A percentile compares a stretch with the other conserved stretches of the same genome.
phyloP scores from a whole-genome alignment of 2,888 invertebrate species.

The Lasioglossum zephyrum region DNA sequence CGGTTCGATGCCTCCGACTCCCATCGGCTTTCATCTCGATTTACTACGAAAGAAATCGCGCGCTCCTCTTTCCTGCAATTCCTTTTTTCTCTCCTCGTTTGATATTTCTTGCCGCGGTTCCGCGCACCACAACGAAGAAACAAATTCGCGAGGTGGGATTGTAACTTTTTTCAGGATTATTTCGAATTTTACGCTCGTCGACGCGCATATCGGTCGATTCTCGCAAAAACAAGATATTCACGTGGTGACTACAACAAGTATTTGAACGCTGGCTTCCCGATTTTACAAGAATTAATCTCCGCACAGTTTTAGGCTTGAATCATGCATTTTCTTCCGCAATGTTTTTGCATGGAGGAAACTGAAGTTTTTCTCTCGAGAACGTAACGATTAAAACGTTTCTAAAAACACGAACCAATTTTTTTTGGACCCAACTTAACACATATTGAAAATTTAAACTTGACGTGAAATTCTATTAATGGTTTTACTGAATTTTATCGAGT shows the following conservation, averaged over 20 bases:
- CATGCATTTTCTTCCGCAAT: too few species aligned
- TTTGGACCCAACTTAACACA: too few species aligned
- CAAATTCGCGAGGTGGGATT: not conserved
- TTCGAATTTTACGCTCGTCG: not conserved
- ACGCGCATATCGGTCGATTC: not conserved
- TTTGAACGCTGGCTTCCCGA: not conserved
- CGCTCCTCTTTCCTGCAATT: conserved; percentile 24
- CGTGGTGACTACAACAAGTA: not conserved
- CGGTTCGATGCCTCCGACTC: conserved; percentile 43
- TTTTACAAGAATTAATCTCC: not conserved
- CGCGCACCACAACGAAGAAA: not conserved
- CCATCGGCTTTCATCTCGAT: conserved; percentile 69
- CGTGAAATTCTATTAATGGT: too few species aligned
- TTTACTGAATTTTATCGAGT: too few species aligned
- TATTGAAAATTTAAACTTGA: too few species aligned
- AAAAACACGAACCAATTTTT: too few species aligned
- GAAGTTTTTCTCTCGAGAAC: too few species aligned
- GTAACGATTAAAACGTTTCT: too few species aligned
- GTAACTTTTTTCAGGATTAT: not conserved
- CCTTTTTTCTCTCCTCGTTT: conserved; percentile 24
- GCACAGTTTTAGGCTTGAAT: not conserved
- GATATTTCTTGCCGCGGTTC: conserved; percentile 28
- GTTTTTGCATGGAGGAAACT: too few species aligned
- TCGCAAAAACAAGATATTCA: not conserved
- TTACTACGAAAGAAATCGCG: conserved; percentile 68